A percentile compares a stretch with the other conserved stretches of the same genome.
Evolutionary conservation across 2,113 vertebrate species (phyloP).

Genomic region (Marcusenius ussheri): DNA sequence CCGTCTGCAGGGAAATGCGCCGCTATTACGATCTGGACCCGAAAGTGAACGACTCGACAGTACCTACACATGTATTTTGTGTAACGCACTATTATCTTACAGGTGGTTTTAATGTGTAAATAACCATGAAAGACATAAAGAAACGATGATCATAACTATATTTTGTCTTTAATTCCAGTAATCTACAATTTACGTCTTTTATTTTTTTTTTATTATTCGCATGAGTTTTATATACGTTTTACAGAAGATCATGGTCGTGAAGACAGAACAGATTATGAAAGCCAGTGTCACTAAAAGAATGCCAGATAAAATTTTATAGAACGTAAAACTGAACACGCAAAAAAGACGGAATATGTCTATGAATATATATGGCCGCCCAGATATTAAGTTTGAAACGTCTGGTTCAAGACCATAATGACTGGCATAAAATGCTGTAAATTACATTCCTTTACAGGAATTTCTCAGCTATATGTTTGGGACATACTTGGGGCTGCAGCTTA

Average conservation of each 20-base stretch:
- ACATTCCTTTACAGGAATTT: constrained; percentile 48
- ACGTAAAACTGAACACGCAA: neutral
- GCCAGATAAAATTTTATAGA: neutral
- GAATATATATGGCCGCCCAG: neutral
- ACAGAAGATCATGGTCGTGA: neutral
- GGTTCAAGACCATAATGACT: neutral
- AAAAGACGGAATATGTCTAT: neutral
- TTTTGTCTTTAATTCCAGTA: neutral
- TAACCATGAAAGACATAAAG: neutral
- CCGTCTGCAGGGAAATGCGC: neutral
- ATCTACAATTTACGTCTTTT: neutral
- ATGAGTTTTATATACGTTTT: neutral
- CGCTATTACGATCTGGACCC: neutral
- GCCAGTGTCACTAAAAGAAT: neutral
- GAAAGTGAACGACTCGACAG: neutral
- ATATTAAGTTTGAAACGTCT: neutral
- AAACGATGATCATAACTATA: neutral
- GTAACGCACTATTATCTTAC: no score
- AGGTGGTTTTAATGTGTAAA: neutral
- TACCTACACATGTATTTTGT: neutral
- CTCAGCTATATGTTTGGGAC: constrained; percentile 63
- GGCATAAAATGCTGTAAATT: neutral
- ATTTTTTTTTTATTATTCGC: neutral
- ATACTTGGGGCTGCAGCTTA: constrained; percentile 63
- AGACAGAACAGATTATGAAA: neutral